phyloP scores from a whole-genome alignment of 1,140 invertebrate species.

The Halictus rubicundus region DNA sequence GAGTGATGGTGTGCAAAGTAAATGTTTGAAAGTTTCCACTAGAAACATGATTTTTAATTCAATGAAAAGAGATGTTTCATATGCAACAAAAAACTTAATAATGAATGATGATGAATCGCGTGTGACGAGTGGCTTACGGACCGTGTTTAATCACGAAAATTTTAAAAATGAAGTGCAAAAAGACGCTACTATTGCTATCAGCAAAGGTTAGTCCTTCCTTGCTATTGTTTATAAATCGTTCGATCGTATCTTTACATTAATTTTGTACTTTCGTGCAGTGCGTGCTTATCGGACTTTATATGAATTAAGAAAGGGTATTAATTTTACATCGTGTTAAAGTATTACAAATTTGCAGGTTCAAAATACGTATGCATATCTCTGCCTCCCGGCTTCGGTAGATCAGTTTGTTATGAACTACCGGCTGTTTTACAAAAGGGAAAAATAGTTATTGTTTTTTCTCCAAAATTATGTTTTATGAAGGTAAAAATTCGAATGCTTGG shows the following conservation, averaged over 20 bases:
- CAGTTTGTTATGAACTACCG: constrained; percentile 23
- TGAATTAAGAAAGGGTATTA: no score
- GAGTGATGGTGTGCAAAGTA: background rate
- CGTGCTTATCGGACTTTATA: no score
- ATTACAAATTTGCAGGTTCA: background rate
- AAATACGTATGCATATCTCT: constrained; percentile 23
- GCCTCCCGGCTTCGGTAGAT: constrained; percentile 11
- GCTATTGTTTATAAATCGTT: background rate
- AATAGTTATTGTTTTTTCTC: no score
- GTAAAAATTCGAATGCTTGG: background rate
- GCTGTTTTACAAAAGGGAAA: background rate
- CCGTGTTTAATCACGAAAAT: background rate
- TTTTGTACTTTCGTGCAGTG: no score
- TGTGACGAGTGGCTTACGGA: background rate
- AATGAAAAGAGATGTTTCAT: background rate
- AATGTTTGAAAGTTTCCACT: background rate
- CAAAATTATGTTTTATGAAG: no score
- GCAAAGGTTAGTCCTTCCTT: background rate
- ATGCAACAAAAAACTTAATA: background rate
- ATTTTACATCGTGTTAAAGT: background rate
- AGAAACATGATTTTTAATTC: background rate
- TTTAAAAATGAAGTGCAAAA: constrained; percentile 15
- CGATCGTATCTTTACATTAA: no score
- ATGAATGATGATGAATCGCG: background rate
- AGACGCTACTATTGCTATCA: background rate